Conservation (phyloP, 2,113 vertebrate species). For the Butastur rufipennis region DNA sequence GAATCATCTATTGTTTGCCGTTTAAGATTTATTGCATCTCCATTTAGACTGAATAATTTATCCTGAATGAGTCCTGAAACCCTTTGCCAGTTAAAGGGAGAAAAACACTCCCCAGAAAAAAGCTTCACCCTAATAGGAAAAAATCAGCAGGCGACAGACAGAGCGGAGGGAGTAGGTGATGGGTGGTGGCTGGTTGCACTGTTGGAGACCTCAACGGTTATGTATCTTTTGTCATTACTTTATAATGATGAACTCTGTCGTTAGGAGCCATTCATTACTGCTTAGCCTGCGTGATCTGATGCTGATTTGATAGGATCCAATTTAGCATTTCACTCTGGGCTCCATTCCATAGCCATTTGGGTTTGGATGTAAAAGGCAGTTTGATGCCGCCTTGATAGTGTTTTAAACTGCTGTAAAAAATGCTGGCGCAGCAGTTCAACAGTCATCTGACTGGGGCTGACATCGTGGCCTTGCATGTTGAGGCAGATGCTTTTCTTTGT, state of each 20-base stretch:
- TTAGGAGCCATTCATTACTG: constrained; percentile 71
- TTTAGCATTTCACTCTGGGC: constrained; percentile 77
- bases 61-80: constrained; percentile 29
- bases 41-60: constrained; percentile 53
- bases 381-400: constrained; percentile 74
- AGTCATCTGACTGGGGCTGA: background rate
- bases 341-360: constrained; percentile 73
- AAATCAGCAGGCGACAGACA: background rate
- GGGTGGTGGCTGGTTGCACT: background rate
- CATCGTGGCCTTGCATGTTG: background rate
- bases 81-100: background rate
- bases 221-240: constrained; percentile 51
- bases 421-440: constrained; percentile 60
- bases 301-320: constrained; percentile 78
- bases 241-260: constrained; percentile 29
- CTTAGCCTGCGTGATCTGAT: constrained; percentile 64
- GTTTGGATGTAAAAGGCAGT: constrained; percentile 69
- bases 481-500: background rate
- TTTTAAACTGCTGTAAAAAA: constrained; percentile 74
- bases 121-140: constrained; percentile 30
- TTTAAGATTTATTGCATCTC: constrained; percentile 43
- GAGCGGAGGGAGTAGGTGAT: background rate
- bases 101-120: background rate
- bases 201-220: background rate
- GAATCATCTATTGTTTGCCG: constrained; percentile 50